A percentile compares a stretch with the other conserved stretches of the same genome.
phyloP scores from a whole-genome alignment of 2,888 invertebrate genomes.

The Mimas tiliae region DNA sequence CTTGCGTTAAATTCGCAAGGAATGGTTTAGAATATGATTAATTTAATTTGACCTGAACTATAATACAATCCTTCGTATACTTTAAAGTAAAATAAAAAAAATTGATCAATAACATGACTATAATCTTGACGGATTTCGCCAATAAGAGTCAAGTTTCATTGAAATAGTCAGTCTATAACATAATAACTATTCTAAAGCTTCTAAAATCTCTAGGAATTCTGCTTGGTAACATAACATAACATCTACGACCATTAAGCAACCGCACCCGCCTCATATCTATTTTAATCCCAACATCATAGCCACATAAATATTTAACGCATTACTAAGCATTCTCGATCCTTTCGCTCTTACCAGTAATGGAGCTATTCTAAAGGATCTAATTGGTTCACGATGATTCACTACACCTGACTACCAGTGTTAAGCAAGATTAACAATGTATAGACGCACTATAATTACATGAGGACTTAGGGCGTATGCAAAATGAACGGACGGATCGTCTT shows the following conservation, averaged over 20 bases:
- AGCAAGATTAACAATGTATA: conserved; percentile 56
- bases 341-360: conserved; percentile 36
- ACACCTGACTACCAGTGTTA: conserved; percentile 59
- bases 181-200: neutral
- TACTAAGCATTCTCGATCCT: conserved; percentile 4
- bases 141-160: no score
- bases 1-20: no score
- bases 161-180: neutral
- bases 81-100: no score
- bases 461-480: conserved; percentile 28
- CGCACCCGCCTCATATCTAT: conserved; percentile 24
- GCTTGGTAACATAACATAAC: neutral
- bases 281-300: conserved; percentile 21
- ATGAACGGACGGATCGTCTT: conserved; percentile 17
- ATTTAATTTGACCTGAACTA: no score
- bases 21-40: no score
- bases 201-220: neutral
- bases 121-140: no score
- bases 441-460: conserved; percentile 38
- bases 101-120: no score
- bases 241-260: neutral
- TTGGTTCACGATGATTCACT: conserved; percentile 50
- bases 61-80: no score
- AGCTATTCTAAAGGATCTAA: conserved; percentile 47
- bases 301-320: conserved; percentile 19